Percentiles rank a stretch among this genome's conserved stretches.
Conservation (phyloP, 2,888 invertebrate genomes). For the Nomada goodeniana region DNA sequence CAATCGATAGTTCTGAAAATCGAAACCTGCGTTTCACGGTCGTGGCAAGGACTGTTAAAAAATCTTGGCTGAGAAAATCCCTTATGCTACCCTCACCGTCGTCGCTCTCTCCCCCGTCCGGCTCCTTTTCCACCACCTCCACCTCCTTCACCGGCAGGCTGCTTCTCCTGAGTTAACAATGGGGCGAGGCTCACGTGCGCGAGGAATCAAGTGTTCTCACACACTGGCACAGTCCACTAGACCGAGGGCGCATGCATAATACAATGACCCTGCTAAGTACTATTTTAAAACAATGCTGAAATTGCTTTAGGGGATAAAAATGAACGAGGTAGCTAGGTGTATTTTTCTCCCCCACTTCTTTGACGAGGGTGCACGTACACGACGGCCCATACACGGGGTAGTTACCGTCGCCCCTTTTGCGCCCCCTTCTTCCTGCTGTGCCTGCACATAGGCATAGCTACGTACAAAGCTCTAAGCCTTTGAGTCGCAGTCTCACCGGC, state of each 20-base stretch:
- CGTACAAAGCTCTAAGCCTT: slow-evolving; percentile 83
- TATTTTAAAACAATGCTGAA: slow-evolving; percentile 85
- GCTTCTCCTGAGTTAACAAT: slow-evolving; percentile 81
- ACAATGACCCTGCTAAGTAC: slow-evolving; percentile 85
- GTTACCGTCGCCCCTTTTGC: slow-evolving; percentile 72
- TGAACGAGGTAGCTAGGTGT: slow-evolving; percentile 84
- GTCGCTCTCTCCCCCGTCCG: slow-evolving; percentile 17
- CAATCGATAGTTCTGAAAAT: neutral
- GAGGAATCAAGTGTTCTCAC: slow-evolving; percentile 84
- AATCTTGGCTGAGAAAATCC: slow-evolving; percentile 80
- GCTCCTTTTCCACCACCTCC: slow-evolving; percentile 55
- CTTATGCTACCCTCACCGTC: slow-evolving; percentile 57
- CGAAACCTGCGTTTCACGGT: slow-evolving; percentile 56
- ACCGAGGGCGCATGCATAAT: slow-evolving; percentile 84
- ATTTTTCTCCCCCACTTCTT: slow-evolving; percentile 83
- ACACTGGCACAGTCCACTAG: slow-evolving; percentile 79
- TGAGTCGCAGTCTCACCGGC: slow-evolving; percentile 82
- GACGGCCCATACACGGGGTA: slow-evolving; percentile 74
- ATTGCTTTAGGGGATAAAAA: slow-evolving; percentile 85
- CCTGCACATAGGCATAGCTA: slow-evolving; percentile 70
- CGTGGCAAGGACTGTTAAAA: slow-evolving; percentile 74
- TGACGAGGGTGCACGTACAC: slow-evolving; percentile 77
- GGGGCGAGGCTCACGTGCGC: slow-evolving; percentile 83
- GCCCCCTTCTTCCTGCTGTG: slow-evolving; percentile 58
- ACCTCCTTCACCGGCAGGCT: slow-evolving; percentile 57